Evolutionary conservation across 2,113 vertebrate genomes (phyloP), one percentile per base, ranked within the genome.

Genomic region (Dromaius novaehollandiae): DNA sequence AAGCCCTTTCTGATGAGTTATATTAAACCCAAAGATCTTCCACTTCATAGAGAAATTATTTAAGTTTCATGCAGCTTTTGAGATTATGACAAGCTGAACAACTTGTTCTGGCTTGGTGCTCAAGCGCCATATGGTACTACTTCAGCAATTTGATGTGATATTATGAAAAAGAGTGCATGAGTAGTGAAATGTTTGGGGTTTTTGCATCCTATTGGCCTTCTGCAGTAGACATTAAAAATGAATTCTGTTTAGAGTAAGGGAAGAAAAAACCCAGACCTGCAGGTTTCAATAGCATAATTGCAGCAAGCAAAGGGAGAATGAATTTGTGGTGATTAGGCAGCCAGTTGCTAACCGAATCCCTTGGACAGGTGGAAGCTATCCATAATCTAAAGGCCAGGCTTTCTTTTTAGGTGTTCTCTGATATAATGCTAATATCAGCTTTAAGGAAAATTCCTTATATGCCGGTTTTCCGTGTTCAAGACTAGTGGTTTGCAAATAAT

Each of bases 71-170:
- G 86, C 98, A 92, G 95, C 96, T 98, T 97, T 97, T 93, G 96
- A 93, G 68, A 96, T 91, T 91, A 97, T 95, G 96, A 97, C 96
- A 94, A 95, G 96, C 96, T 95, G 82, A 93, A 93, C 95, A 98
- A 96, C 95, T 97, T 97, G 95, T 96, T 96, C 96, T 95, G 90
- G 93, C 97, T 90, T 93, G 93, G 90, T 95, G 91, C 94, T 95
- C 79, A 56, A 96, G 91, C 81, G 0, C 97, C 97, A 97, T 96
- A 97, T 98, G 97, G 96, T 81, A 92, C 96, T 90, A 94, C 97
- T 98, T 97, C 94, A 97, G 96, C 97, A 96, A 92, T 96, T 97
- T 97, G 96, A 97, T 97, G 96, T 95, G 97, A 97, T 96, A 96
- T 97, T 97, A 97, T 97, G 96, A 96, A 96, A 96, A 95, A 97